Base-by-base conservation (phyloP, 2,888 invertebrate genomes). In the Napeogenes sylphis region DNA sequence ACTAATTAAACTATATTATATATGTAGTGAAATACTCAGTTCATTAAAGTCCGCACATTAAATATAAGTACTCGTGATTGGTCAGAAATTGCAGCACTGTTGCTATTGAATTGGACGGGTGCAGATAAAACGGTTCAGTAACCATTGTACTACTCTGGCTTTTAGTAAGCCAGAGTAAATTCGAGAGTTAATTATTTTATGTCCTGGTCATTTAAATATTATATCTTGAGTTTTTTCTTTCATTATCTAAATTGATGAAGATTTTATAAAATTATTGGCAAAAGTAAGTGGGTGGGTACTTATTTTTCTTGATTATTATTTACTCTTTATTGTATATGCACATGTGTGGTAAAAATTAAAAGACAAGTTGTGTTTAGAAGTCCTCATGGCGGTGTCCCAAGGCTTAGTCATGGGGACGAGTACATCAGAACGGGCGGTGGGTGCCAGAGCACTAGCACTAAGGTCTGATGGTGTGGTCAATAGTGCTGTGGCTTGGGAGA, bases 371-470 rank as follows among this genome's bases (percentile, higher is more conserved):
- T 14, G 75, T 72, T 21, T 87, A 95, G 95, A 94, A 68, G 88
- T 95, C 60, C 92, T 95, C 70, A 94, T 94, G 82, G 95, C 94
- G 30, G 92, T 96, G 65, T 93, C 95, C 33, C 93, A 93, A 82
- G 94, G 95, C 45, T 87, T 96, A 68, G 92, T 95, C 51, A 90
- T 93, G 78, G 87, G 90, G 12, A 73, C 81, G 2, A 83, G 80
- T 71, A 73, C 82, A 2, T 72, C 82, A 14, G 90, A 90, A 62
- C 81, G 88, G 2, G 93, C 93, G 35, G 92, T 93, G 59, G 93
- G 92, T 4, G 93, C 90, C 2, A 75, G 91, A 54, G 92, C 79
- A 68, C 79, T 84, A 71, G 90, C 82, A 3, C 70, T 90, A 12
- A 76, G 84, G 14, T 68, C 83, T 6, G 85, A 87, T 58, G 87